phyloP scores from a whole-genome alignment of 2,113 vertebrate species.

The Elephas maximus region DNA sequence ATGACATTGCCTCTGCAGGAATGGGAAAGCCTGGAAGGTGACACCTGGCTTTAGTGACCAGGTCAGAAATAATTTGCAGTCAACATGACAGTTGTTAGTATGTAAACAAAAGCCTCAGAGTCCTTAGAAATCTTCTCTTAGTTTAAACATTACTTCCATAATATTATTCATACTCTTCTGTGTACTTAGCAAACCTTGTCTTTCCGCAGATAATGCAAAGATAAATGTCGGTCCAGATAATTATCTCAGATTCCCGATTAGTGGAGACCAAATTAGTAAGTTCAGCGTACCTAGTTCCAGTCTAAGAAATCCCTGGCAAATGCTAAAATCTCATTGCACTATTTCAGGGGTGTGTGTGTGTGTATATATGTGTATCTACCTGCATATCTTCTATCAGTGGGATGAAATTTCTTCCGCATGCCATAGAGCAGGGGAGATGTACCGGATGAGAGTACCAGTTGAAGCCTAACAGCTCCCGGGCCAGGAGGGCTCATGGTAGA shows the following conservation, averaged over 20 bases:
- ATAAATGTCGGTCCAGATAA: slow-evolving; percentile 52
- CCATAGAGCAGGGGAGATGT: not conserved
- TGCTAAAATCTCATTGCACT: not conserved
- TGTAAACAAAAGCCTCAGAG: slow-evolving; percentile 25
- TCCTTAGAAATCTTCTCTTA: slow-evolving; percentile 41
- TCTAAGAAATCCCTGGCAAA: not conserved
- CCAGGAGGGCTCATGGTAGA: too few relatives aligned
- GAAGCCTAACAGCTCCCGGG: not conserved
- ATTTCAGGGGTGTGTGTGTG: not conserved
- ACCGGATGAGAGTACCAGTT: fast-evolving
- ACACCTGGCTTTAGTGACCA: slow-evolving; percentile 15
- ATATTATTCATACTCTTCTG: slow-evolving; percentile 62
- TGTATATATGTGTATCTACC: not conserved
- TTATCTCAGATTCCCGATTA: slow-evolving; percentile 57
- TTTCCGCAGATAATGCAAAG: slow-evolving; percentile 49
- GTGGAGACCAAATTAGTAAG: slow-evolving; percentile 9
- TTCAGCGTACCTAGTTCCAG: not conserved
- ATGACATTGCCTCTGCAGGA: not conserved
- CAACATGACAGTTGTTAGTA: not conserved
- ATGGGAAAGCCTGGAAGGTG: not conserved
- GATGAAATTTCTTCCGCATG: not conserved
- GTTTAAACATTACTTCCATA: slow-evolving; percentile 40
- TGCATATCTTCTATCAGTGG: not conserved
- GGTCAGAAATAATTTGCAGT: slow-evolving; percentile 32
- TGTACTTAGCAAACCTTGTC: slow-evolving; percentile 64